These are phyloP conservation scores for Noctua janthina DNA, from an alignment of 2,888 invertebrate species.

Conservation along the genomic window DNA sequence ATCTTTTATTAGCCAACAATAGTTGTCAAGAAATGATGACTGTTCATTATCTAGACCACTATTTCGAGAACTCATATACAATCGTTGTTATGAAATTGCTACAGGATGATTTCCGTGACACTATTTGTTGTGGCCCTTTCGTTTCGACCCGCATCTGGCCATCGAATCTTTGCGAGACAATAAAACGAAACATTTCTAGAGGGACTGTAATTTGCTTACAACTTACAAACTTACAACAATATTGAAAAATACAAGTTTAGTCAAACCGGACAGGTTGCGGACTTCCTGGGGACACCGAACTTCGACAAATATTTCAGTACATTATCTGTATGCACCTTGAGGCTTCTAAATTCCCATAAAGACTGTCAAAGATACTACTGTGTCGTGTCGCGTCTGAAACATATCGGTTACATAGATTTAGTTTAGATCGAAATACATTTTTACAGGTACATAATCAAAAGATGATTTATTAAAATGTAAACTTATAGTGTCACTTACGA, in stretches of 20 bases:
- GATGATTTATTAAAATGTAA: not conserved
- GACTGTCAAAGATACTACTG: not conserved
- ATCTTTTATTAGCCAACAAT: slow-evolving; percentile 8
- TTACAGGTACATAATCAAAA: no score
- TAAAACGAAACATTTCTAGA: not conserved
- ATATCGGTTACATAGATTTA: not conserved
- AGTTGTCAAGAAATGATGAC: slow-evolving; percentile 12
- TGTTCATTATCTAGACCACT: not conserved
- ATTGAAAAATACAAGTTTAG: not conserved
- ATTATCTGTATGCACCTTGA: no score
- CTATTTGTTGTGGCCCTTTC: slow-evolving; percentile 7
- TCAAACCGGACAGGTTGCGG: not conserved
- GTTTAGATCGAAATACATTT: not conserved
- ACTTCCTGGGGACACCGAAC: not conserved
- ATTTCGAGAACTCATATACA: slow-evolving; percentile 2
- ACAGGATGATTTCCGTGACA: slow-evolving; percentile 19
- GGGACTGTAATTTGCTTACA: not conserved
- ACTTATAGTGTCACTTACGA: no score
- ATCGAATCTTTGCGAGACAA: slow-evolving; percentile 4
- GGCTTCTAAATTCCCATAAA: not conserved
- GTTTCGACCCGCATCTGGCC: slow-evolving; percentile 16
- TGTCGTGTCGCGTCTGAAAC: not conserved
- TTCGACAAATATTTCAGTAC: no score
- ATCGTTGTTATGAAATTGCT: slow-evolving; percentile 24
- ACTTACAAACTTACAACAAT: not conserved